phyloP scores from a whole-genome alignment of 1,140 invertebrate genomes.

The Dermatophagoides farinae region DNA sequence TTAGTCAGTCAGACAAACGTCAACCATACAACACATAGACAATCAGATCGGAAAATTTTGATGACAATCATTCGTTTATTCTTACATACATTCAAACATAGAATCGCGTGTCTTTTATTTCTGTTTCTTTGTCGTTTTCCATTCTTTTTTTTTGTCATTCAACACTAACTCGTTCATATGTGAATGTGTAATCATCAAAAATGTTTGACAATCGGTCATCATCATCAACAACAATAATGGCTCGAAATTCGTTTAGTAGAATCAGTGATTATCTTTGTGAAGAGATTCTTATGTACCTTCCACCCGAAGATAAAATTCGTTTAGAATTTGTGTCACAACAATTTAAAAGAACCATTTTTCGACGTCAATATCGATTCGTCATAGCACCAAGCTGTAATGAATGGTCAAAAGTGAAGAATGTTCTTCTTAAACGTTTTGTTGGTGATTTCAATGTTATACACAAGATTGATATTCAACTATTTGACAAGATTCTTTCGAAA shows the following conservation, averaged over 20 bases:
- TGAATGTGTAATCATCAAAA: background rate
- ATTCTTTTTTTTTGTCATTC: no score
- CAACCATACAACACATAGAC: no score
- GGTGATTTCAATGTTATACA: conserved; percentile 3
- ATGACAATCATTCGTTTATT: no score
- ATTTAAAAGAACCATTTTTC: background rate
- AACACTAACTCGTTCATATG: no score
- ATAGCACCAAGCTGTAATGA: background rate
- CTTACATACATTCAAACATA: no score
- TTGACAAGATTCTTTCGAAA: background rate
- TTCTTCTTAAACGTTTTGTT: background rate
- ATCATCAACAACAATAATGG: background rate
- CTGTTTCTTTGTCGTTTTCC: no score
- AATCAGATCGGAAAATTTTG: no score
- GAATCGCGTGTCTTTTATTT: no score
- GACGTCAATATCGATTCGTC: background rate
- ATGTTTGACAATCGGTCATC: background rate
- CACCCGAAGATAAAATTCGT: background rate
- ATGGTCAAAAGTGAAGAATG: conserved; percentile 4
- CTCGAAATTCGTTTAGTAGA: background rate
- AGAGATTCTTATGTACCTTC: background rate
- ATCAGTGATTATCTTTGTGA: conserved; percentile 5
- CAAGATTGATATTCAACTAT: background rate
- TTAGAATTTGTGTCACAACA: background rate
- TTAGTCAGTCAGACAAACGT: no score